Evolutionary conservation across 2,888 invertebrate species (phyloP).

Genomic region (Ormyrus labotus): DNA sequence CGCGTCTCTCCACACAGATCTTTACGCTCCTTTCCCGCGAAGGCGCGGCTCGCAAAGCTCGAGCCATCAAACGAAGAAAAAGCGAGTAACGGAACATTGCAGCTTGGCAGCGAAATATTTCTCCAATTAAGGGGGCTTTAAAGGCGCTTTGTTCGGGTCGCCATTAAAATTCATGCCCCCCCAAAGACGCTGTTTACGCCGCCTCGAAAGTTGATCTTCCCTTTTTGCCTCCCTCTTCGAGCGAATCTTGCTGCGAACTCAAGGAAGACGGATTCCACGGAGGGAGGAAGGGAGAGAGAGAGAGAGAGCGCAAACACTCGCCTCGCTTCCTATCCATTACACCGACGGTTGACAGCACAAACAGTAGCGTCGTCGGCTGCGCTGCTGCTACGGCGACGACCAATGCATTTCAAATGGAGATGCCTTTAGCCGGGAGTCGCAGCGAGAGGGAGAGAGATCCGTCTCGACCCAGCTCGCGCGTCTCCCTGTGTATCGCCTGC

Average conservation of each 20-base stretch:
- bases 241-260: neutral
- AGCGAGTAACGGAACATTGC: no score
- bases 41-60: no score
- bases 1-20: no score
- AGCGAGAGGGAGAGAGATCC: neutral
- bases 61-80: no score
- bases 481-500: neutral
- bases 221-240: slow-evolving; percentile 13
- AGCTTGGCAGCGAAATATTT: slow-evolving; percentile 10
- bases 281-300: neutral
- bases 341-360: slow-evolving; percentile 70
- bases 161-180: slow-evolving; percentile 43
- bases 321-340: slow-evolving; percentile 68
- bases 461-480: neutral
- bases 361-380: slow-evolving; percentile 63
- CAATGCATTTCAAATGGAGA: slow-evolving; percentile 73
- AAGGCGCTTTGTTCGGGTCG: slow-evolving; percentile 11
- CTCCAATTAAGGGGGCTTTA: slow-evolving; percentile 32
- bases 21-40: no score
- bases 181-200: slow-evolving; percentile 33
- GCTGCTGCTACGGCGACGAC: slow-evolving; percentile 60
- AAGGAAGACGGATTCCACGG: neutral
- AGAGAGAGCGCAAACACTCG: slow-evolving; percentile 9
- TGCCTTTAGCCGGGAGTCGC: slow-evolving; percentile 52
- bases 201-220: slow-evolving; percentile 29